phyloP scores from a whole-genome alignment of 37 sponge, comb jelly and placozoan species.

The Spongilla lacustris region DNA sequence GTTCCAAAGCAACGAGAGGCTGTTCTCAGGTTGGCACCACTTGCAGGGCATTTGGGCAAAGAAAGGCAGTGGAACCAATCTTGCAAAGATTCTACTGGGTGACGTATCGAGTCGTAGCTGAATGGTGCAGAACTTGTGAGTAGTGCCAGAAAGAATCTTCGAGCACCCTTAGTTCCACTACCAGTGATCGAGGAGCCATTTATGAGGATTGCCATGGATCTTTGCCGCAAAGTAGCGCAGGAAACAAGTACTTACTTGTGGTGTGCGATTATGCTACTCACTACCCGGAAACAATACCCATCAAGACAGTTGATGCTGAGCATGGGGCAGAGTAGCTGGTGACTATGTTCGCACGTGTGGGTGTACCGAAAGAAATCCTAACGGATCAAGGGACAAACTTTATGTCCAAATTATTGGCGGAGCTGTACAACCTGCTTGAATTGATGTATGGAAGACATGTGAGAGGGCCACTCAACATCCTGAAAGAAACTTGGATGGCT shows the following conservation, averaged over 20 bases:
- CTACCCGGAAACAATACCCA: conserved; percentile 32
- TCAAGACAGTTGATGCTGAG: conserved; percentile 30
- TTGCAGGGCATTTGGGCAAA: too few relatives aligned
- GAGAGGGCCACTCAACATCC: too few relatives aligned
- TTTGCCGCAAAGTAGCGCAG: conserved; percentile 6
- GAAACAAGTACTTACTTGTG: conserved; percentile 25
- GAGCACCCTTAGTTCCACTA: conserved; percentile 26
- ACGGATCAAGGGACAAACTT: conserved; percentile 44
- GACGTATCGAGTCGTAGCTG: background rate
- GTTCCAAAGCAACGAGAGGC: too few relatives aligned
- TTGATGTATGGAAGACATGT: too few relatives aligned
- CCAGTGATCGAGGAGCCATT: conserved; percentile 35
- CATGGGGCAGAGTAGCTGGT: conserved; percentile 35
- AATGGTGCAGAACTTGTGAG: too few relatives aligned
- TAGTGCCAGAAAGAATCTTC: conserved; percentile 19
- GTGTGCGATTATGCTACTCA: conserved; percentile 44
- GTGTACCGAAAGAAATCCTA: conserved; percentile 20
- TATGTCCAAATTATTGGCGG: conserved; percentile 9
- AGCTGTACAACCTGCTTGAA: conserved; percentile 14
- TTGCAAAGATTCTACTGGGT: background rate
- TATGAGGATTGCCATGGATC: conserved; percentile 40
- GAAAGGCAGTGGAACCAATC: background rate
- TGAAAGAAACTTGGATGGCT: too few relatives aligned
- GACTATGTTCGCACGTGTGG: conserved; percentile 22
- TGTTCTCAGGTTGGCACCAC: too few relatives aligned